Percentiles rank a stretch among this genome's conserved stretches.
phyloP scores from a whole-genome alignment of 2,797 vertebrate species.

The Enteromius afrohamiltoni region DNA sequence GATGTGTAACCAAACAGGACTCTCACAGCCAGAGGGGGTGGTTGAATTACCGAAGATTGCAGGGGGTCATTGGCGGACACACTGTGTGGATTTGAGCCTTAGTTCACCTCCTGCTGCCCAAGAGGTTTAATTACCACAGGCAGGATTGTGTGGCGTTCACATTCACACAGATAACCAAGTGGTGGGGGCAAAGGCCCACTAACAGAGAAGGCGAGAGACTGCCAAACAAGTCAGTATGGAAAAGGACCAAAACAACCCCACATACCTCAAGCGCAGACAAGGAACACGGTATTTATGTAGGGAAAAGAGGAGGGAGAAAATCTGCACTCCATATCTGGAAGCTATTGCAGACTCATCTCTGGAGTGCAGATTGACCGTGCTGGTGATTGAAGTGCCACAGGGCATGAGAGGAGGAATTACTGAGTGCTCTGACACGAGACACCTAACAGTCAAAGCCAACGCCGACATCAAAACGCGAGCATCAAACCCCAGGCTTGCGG shows the following conservation, averaged over 20 bases:
- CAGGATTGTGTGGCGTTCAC: constrained; percentile 76
- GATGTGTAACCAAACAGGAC: constrained; percentile 79
- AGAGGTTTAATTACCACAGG: constrained; percentile 78
- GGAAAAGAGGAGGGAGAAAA: constrained; percentile 15
- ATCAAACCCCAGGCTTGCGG: constrained; percentile 42
- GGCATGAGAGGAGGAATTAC: constrained; percentile 59
- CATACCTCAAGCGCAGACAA: constrained; percentile 18
- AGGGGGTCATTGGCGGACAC: constrained; percentile 55
- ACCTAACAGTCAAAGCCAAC: constrained; percentile 50
- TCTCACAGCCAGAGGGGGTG: constrained; percentile 69
- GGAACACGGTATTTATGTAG: constrained; percentile 41
- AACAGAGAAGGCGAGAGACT: constrained; percentile 32
- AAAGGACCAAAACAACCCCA: constrained; percentile 30
- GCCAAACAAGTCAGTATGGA: constrained; percentile 21
- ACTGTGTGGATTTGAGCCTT: constrained; percentile 71
- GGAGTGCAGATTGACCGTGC: constrained; percentile 55
- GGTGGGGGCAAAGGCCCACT: constrained; percentile 38
- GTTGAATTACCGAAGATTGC: constrained; percentile 54
- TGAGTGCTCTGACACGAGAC: constrained; percentile 57
- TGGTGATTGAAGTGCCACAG: constrained; percentile 61
- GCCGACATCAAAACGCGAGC: constrained; percentile 46
- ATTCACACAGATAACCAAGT: constrained; percentile 50
- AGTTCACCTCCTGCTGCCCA: constrained; percentile 74
- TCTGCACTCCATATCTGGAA: constrained; percentile 18
- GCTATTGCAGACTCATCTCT: constrained; percentile 55